Base-by-base conservation (phyloP, 2,797 vertebrate genomes). In the Rhadinocentrus ornatus region DNA sequence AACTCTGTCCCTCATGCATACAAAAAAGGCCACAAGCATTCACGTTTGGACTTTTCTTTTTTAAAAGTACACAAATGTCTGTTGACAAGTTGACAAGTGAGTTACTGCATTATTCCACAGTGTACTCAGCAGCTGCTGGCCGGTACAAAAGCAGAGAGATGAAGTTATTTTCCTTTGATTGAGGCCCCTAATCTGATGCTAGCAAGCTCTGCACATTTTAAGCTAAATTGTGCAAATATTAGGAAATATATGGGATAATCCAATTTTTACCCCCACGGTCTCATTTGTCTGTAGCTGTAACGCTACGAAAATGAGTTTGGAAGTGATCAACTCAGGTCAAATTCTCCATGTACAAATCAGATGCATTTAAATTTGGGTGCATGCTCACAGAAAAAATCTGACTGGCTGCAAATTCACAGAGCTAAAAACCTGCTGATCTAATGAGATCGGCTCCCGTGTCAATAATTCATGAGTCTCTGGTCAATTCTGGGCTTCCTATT, bases 391-490 rank as follows among this genome's bases (percentile, higher is more conserved):
- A 69, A 50, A n/a, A 57, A 82, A 74, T 71, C 62, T 71, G 56
- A 62, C 58, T 18, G 2, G 73, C 80, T 55, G 69, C 59, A 75
- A 63, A 72, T 58, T 81, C 60, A 72, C 65, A 81, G 86, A 84
- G 87, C 68, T 82, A 85, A 89, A 54, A 88, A 75, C 83, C 89
- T 83, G 89, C 77, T 74, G 85, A 89, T 90, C 86, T 91, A 93
- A 94, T 92, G 91, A 93, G 89, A 93, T 81, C 48, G 73, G 82
- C 72, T 76, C 85, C 84, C 66, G 77, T 87, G 86, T 94, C 89
- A 94, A 94, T 94, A 94, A 94, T 93, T 89, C 70, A 94, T 92
- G 90, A 91, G 77, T 84, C 87, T 84, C 76, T 73, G 85, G 87
- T 91, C 85, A 86, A 81, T 85, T 78, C 76, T 24, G 50, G 80